Evolutionary conservation across 2,113 vertebrate species (phyloP), one percentile per base, ranked within the genome.

Genomic region (Platycercus adscitus): DNA sequence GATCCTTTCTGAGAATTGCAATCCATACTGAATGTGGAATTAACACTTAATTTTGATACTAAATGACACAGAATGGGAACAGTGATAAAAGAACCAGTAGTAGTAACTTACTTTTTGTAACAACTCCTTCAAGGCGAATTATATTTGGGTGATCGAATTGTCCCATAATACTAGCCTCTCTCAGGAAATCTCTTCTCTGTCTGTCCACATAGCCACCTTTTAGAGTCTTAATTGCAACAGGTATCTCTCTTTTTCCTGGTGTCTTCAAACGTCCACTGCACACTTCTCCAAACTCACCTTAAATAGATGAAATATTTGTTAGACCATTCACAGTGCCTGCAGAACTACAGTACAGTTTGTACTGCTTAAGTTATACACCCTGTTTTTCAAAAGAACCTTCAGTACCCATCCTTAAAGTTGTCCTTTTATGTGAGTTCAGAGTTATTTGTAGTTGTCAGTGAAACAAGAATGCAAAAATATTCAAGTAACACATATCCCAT

Each of bases 111-210:
- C 99, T 99, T 98, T 99, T 99, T 66, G 99, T 99, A 94, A 99
- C 99, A 73, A 99, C 99, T 44, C 99, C 99, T 97, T 99, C 99
- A 52, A 99, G 98, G 41, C 98, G 98, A 95, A 99, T 99, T 89
- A 99, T 99, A 81, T 99, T 99, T 66, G 99, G 99, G 84, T 99
- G 99, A 95, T 99, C 99, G 96, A 99, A 99, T 79, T 99, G 99
- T 81, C 99, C 99, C 99, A 99, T 99, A 96, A 99, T 99, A 79
- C 99, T 99, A 3, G 99, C 99, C 97, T 99, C 99, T 64, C 99
- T 98, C 82, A 99, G 98, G 97, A 99, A 99, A 97, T 99, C 99
- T 96, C 98, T 98, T 93, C 99, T 98, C 96, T 99, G 99, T 11
- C 98, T 98, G 95, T 99, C 99, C 91, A 99, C 91, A 7, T 99